These are phyloP conservation scores for Erythrolamprus reginae DNA, from an alignment of 2,113 vertebrate genomes.

Conservation along the genomic window DNA sequence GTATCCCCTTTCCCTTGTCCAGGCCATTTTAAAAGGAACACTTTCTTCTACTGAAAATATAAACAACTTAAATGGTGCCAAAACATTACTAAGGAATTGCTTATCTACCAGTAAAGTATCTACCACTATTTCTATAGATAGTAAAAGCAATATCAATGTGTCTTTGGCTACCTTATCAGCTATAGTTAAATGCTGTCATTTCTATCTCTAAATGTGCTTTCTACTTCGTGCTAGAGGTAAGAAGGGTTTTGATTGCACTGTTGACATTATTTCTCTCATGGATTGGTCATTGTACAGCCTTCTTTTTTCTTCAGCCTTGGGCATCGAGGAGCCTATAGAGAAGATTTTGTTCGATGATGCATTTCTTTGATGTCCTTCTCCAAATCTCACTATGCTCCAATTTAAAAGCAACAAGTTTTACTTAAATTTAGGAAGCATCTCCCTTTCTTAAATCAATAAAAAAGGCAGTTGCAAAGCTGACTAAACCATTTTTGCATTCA, in stretches of 20 bases:
- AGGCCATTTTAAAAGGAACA: not conserved
- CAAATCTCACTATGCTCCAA: not conserved
- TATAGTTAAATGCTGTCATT: not conserved
- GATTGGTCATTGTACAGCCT: not conserved
- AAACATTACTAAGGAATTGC: not conserved
- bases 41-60: not conserved
- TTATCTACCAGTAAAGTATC: not conserved
- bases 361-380: not conserved
- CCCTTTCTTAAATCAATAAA: not conserved
- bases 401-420: not conserved
- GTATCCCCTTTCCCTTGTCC: not conserved
- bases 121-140: no score
- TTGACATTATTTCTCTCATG: not conserved
- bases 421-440: not conserved
- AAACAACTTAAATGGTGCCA: not conserved
- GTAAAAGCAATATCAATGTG: not conserved
- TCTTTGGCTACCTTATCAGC: not conserved
- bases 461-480: not conserved
- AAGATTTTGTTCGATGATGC: not conserved
- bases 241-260: not conserved
- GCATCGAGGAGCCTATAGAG: not conserved
- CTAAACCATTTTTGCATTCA: not conserved
- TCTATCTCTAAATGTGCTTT: not conserved
- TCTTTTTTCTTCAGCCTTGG: not conserved
- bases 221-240: not conserved